Evolutionary conservation across 2,113 vertebrate genomes (phyloP).

Genomic region (Dissostichus mawsoni): DNA sequence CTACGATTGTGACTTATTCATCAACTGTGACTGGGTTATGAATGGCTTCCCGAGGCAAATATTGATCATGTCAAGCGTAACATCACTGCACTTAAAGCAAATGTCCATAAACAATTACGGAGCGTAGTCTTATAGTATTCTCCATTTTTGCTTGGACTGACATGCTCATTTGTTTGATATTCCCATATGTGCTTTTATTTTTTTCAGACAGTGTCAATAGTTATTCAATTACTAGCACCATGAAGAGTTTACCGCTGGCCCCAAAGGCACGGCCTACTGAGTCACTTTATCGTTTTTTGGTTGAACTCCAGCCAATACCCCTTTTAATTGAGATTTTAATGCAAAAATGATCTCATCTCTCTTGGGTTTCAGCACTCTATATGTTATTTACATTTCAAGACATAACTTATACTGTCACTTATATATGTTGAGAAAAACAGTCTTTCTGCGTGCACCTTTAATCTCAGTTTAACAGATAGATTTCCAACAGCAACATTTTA

Average conservation of each 20-base stretch:
- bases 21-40: conserved; percentile 77
- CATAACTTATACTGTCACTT: no score
- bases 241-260: conserved; percentile 33
- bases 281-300: background rate
- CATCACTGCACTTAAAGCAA: conserved; percentile 79
- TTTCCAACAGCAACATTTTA: background rate
- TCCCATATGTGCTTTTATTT: conserved; percentile 73
- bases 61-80: conserved; percentile 79
- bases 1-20: conserved; percentile 63
- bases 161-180: conserved; percentile 75
- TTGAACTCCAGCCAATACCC: background rate
- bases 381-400: no score
- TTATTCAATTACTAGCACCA: conserved; percentile 49
- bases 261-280: background rate
- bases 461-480: background rate
- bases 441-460: background rate
- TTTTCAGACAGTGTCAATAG: conserved; percentile 53
- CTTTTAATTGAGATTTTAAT: background rate
- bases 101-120: conserved; percentile 82
- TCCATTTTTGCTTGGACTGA: conserved; percentile 68
- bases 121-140: conserved; percentile 56
- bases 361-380: no score
- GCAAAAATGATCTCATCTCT: no score
- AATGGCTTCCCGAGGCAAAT: conserved; percentile 81
- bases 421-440: background rate